A percentile compares a stretch with the other conserved stretches of the same genome.
Conservation (phyloP, 2,113 vertebrate genomes). For the Xiphias gladius region DNA sequence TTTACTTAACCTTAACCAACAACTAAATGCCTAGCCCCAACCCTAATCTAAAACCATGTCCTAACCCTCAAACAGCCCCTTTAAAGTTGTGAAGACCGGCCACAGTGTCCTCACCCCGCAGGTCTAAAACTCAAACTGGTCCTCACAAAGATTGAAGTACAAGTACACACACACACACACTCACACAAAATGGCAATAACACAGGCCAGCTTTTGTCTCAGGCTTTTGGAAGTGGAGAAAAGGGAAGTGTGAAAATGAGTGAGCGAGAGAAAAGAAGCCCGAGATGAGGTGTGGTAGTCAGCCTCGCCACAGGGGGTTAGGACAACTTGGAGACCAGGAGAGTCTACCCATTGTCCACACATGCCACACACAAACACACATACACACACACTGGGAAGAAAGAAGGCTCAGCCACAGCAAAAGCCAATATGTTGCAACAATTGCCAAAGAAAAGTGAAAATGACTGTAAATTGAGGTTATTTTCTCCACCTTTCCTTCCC, state of each 20-base stretch:
- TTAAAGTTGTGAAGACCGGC: too few species aligned
- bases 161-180: slow-evolving; percentile 28
- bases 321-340: slow-evolving; percentile 78
- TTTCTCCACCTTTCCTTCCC: slow-evolving; percentile 80
- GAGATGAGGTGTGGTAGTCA: slow-evolving; percentile 87
- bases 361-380: slow-evolving; percentile 65
- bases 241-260: slow-evolving; percentile 84
- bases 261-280: slow-evolving; percentile 77
- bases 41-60: too few species aligned
- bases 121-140: too few species aligned
- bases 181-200: slow-evolving; percentile 69
- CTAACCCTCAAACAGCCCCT: too few species aligned
- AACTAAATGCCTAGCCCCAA: too few species aligned
- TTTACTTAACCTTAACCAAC: too few species aligned
- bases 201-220: slow-evolving; percentile 76
- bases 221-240: slow-evolving; percentile 82
- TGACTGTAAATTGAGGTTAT: slow-evolving; percentile 88
- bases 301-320: slow-evolving; percentile 83
- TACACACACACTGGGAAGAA: slow-evolving; percentile 56
- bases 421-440: slow-evolving; percentile 84
- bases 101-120: too few species aligned
- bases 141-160: too few species aligned
- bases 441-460: slow-evolving; percentile 88
- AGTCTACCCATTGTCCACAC: slow-evolving; percentile 85
- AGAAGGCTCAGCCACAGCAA: slow-evolving; percentile 66